A percentile compares a stretch with the other conserved stretches of the same genome.
Evolutionary conservation across 2,888 invertebrate species (phyloP).

Genomic region (Sarcophaga carnaria): DNA sequence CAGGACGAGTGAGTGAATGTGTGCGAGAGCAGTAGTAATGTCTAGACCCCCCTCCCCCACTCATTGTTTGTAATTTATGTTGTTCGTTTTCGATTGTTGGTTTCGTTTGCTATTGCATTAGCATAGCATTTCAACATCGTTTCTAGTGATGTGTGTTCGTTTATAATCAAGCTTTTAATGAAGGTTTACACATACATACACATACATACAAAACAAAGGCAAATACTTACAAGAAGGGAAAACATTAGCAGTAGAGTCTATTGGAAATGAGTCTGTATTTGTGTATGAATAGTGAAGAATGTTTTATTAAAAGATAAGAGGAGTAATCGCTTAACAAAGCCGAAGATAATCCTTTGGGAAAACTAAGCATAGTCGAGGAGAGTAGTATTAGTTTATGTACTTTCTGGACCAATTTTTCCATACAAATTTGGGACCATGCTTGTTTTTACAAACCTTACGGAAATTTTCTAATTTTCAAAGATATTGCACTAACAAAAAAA

Average conservation of each 20-base stretch:
- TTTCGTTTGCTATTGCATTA: neutral
- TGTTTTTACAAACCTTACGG: too few species aligned
- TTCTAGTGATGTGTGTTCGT: slow-evolving; percentile 16
- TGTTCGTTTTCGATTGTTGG: neutral
- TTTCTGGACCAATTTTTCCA: too few species aligned
- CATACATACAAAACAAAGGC: neutral
- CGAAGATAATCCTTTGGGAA: too few species aligned
- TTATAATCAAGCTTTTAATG: slow-evolving; percentile 10
- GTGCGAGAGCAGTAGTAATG: neutral
- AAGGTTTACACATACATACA: neutral
- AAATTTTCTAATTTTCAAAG: too few species aligned
- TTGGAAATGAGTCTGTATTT: neutral
- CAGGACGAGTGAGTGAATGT: neutral
- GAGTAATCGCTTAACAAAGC: too few species aligned
- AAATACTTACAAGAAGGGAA: neutral
- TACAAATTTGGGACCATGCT: too few species aligned
- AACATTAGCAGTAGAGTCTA: neutral
- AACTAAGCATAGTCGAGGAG: too few species aligned
- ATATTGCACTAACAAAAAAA: too few species aligned
- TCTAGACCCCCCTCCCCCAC: too few species aligned
- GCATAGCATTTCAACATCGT: neutral
- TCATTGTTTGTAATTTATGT: neutral
- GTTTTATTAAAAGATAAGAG: too few species aligned
- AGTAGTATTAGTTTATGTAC: too few species aligned
- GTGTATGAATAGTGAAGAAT: too few species aligned